Percentiles rank a stretch among this genome's conserved stretches.
phyloP scores from a whole-genome alignment of 1,140 invertebrate species.

The Megalopta genalis region DNA sequence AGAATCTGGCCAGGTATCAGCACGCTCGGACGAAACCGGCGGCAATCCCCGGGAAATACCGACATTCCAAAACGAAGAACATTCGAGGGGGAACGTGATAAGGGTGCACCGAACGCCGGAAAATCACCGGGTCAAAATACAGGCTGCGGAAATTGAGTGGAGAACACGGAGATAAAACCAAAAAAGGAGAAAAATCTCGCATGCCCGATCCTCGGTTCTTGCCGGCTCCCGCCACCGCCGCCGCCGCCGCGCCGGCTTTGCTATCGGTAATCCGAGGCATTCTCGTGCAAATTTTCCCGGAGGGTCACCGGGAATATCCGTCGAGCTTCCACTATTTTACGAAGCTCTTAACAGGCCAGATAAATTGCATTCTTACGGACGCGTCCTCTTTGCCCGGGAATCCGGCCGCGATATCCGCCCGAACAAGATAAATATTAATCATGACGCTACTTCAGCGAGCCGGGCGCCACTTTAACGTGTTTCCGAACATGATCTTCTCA shows the following conservation, averaged over 20 bases:
- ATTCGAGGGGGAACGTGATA: conserved; percentile 22
- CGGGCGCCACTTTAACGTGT: too few species aligned
- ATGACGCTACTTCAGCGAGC: too few species aligned
- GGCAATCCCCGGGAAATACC: conserved; percentile 2
- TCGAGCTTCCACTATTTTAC: too few species aligned
- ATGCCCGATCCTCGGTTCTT: neutral
- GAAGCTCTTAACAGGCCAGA: too few species aligned
- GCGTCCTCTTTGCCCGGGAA: too few species aligned
- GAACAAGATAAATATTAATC: too few species aligned
- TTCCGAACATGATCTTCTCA: too few species aligned
- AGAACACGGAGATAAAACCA: conserved; percentile 8
- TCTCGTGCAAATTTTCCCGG: neutral
- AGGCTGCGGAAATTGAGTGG: conserved; percentile 15
- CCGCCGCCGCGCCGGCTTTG: too few species aligned
- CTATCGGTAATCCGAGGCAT: neutral
- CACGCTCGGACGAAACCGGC: neutral
- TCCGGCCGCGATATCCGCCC: too few species aligned
- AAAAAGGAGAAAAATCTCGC: neutral
- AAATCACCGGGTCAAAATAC: conserved; percentile 20
- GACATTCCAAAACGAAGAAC: conserved; percentile 3
- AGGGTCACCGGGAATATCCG: too few species aligned
- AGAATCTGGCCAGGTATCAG: conserved; percentile 12
- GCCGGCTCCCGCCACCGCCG: too few species aligned
- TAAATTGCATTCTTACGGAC: too few species aligned
- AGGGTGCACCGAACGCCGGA: neutral